Conservation (phyloP, 2,797 vertebrate species). For the Malurus splendens region DNA sequence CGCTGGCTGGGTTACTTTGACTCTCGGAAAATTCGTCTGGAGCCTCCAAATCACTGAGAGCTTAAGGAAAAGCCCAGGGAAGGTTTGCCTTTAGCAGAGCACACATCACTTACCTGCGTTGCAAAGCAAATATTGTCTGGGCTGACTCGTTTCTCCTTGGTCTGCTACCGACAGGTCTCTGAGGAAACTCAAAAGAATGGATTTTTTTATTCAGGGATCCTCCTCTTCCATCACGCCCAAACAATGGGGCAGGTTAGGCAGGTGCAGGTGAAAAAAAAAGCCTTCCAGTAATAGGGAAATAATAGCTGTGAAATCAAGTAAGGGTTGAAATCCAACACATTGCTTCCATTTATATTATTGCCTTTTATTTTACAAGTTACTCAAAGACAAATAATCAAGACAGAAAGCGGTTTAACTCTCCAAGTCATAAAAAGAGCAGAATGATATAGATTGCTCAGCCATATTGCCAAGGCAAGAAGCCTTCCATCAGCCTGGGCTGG, state of each 20-base stretch:
- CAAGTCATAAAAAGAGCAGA: background rate
- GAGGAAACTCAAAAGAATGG: background rate
- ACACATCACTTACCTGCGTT: accelerated
- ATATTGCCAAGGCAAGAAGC: background rate
- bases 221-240: background rate
- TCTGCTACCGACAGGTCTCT: accelerated
- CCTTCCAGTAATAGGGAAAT: background rate
- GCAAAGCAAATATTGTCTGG: background rate
- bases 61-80: background rate
- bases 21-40: background rate
- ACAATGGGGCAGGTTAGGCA: accelerated
- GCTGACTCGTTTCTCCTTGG: background rate
- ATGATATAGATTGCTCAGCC: background rate
- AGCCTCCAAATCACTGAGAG: background rate
- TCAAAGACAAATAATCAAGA: background rate
- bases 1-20: background rate
- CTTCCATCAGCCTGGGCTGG: background rate
- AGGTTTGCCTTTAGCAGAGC: background rate
- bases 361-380: background rate
- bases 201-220: background rate
- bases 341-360: background rate
- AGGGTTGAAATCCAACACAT: background rate
- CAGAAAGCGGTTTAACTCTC: background rate
- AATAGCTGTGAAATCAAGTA: background rate
- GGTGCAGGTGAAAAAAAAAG: too few species aligned